Evolutionary conservation across 1,140 invertebrate genomes (phyloP), one percentile per base, ranked within the genome.

Genomic region (Trachymyrmex septentrionalis): DNA sequence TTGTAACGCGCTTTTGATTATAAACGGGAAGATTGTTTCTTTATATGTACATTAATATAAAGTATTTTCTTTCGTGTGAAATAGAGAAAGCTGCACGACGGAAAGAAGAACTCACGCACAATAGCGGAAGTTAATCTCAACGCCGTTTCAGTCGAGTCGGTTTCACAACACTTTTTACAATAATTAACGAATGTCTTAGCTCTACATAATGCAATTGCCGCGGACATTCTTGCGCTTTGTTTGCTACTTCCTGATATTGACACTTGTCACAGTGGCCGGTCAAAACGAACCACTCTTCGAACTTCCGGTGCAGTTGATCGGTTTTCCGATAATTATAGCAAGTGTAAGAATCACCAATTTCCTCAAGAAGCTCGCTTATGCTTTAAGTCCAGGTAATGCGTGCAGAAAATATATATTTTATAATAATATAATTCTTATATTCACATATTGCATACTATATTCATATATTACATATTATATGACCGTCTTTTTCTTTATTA

Each of bases 301-400:
- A 92, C 90, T 98, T 59, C 97, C 98, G 1, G 97, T 98, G 14
- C 97, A 98, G 93, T 94, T 98, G 55, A 95, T 98, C 10, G 98
- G 97, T 64, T 98, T 98, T 92, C 98, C 98, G 0, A 96, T 98
- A 55, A 98, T 98, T 89, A 97, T 98, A 71, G 92, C 97, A 34
- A 97, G 97, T 3, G 97, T 98, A n/a, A 95, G 97, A 92, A 94
- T 98, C 61, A 96, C 97, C 1, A 98, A 98, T 94, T 98, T 98
- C 91, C 96, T 98, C 71, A 98, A 98, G 94, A 98, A 98, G 94
- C 94, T 98, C 61, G 96, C 97, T 16, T 98, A 98, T 92, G 97
- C 97, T 16, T 94, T 98, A 55, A 98, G 96, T 95, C 98, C 98
- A 95, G 96, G 98, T 98, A 96, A 97, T 97, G 96, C 5, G 3